Conservation (phyloP, 92 coral and sea anemone genomes). For the Bergia sp. region DNA sequence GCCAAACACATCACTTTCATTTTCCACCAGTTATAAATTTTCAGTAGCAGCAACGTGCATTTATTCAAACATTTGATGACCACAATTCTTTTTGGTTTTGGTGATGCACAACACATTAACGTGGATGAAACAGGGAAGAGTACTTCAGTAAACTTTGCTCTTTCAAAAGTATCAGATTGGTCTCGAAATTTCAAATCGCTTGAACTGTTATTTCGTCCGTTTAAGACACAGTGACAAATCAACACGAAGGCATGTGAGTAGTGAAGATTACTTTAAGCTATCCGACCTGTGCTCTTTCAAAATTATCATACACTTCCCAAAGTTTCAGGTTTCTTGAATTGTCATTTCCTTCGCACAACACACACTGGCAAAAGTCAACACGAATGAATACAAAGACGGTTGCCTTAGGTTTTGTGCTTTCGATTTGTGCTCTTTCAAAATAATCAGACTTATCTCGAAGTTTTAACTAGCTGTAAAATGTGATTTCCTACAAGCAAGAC, state of each 20-base stretch:
- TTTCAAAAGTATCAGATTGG: too few relatives aligned
- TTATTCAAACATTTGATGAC: too few relatives aligned
- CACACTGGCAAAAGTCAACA: constrained; percentile 9
- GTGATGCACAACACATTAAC: too few relatives aligned
- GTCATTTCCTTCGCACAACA: constrained; percentile 82
- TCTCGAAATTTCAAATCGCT: constrained; percentile 60
- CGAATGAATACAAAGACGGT: background rate
- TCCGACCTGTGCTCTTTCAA: constrained; percentile 86
- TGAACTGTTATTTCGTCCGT: constrained; percentile 69
- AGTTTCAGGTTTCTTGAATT: constrained; percentile 84
- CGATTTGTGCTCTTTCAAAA: constrained; percentile 89
- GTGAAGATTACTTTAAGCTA: constrained; percentile 67
- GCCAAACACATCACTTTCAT: background rate
- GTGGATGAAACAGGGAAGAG: too few relatives aligned
- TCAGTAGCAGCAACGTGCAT: too few relatives aligned
- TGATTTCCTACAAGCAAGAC: background rate
- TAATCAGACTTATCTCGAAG: constrained; percentile 87
- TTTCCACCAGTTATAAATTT: constrained; percentile 37
- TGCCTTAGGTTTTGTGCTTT: constrained; percentile 76
- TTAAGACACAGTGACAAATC: background rate
- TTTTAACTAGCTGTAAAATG: background rate
- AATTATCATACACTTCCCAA: constrained; percentile 82
- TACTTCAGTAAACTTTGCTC: too few relatives aligned
- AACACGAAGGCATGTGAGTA: background rate
- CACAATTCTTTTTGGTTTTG: too few relatives aligned